Percentiles rank a stretch among this genome's conserved stretches.
phyloP scores from a whole-genome alignment of 2,113 vertebrate species.

The Lepisosteus oculatus region DNA sequence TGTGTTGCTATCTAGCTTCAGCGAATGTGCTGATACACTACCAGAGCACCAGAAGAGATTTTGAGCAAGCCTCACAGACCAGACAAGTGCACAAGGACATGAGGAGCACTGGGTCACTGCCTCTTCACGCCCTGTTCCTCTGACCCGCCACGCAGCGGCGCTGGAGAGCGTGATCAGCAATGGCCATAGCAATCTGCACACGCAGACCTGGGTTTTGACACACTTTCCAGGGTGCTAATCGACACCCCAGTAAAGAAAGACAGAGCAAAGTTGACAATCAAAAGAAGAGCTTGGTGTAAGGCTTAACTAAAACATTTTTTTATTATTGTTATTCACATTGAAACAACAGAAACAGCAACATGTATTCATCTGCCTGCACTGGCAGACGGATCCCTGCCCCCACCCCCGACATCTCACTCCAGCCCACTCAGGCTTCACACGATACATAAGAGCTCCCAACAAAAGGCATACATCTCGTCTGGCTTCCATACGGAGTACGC shows the following conservation, averaged over 20 bases:
- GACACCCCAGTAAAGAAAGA: neutral
- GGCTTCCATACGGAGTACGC: conserved; percentile 83
- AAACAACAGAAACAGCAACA: conserved; percentile 64
- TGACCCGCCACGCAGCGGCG: neutral
- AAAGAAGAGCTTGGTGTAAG: conserved; percentile 39
- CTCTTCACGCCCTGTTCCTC: neutral
- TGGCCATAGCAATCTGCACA: conserved; percentile 14
- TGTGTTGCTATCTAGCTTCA: too few species aligned
- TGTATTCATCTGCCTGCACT: conserved; percentile 2
- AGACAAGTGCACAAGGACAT: too few species aligned
- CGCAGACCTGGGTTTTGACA: conserved; percentile 4
- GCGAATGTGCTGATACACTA: too few species aligned
- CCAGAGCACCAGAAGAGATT: too few species aligned
- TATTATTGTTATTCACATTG: conserved; percentile 73
- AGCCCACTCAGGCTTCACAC: conserved; percentile 38
- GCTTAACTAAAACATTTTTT: conserved; percentile 64
- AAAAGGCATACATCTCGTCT: conserved; percentile 80
- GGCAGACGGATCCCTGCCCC: conserved; percentile 19
- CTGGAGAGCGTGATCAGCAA: neutral
- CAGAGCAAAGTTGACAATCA: conserved; percentile 41
- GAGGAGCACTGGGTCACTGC: too few species aligned
- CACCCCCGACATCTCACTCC: conserved; percentile 8
- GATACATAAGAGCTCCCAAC: conserved; percentile 70
- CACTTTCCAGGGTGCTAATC: neutral
- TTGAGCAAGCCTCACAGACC: too few species aligned